phyloP scores from a whole-genome alignment of 2,113 vertebrate species.

The Channa argus region DNA sequence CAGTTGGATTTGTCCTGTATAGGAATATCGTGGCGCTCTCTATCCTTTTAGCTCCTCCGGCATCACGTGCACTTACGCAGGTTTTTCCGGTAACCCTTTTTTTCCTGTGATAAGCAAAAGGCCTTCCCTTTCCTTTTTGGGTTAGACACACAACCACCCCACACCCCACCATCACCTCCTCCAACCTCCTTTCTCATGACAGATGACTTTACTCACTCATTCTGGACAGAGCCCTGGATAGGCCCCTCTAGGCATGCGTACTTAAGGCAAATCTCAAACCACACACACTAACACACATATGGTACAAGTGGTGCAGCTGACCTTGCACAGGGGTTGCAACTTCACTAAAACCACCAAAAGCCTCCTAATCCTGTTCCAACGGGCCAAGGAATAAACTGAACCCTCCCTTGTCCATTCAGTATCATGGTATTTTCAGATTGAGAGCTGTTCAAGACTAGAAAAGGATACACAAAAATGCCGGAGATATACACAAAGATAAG shows the following conservation, averaged over 20 bases:
- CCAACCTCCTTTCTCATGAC: conserved; percentile 53
- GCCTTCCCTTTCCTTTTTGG: conserved; percentile 57
- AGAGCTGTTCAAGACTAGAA: conserved; percentile 38
- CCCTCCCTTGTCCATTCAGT: conserved; percentile 34
- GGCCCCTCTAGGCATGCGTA: conserved; percentile 47
- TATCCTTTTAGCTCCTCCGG: conserved; percentile 9
- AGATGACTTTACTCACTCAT: conserved; percentile 76
- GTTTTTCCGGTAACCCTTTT: not conserved
- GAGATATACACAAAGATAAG: too few species aligned
- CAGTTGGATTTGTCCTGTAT: conserved; percentile 10
- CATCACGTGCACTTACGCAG: conserved; percentile 17
- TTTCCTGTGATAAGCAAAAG: conserved; percentile 43
- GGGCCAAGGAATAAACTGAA: conserved; percentile 60
- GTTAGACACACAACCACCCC: conserved; percentile 26
- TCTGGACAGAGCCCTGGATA: conserved; percentile 52
- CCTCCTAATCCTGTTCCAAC: conserved; percentile 66
- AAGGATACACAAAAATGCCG: conserved; percentile 29
- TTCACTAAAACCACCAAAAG: conserved; percentile 55
- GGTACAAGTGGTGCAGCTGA: conserved; percentile 51
- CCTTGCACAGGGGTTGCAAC: conserved; percentile 65
- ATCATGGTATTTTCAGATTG: conserved; percentile 26
- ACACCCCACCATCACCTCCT: not conserved
- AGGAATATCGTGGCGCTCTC: conserved; percentile 8
- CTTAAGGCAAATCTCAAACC: conserved; percentile 60
- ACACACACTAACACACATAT: conserved; percentile 27